phyloP scores from a whole-genome alignment of 1,140 invertebrate genomes.

The Delia radicum region DNA sequence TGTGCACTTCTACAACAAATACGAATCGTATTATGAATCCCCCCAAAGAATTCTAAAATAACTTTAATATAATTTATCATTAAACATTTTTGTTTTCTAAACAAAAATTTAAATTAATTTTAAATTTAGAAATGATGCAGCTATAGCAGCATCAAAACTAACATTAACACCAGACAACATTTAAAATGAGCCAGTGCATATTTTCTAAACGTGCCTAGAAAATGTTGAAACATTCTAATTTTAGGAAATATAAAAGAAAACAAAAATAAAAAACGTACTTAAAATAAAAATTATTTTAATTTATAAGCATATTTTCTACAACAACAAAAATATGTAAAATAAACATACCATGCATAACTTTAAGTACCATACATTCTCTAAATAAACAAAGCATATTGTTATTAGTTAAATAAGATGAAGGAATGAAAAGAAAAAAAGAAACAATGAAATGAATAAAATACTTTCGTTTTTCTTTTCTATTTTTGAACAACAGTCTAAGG shows the following conservation, averaged over 20 bases:
- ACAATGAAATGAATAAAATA: neutral
- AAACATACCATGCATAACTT: neutral
- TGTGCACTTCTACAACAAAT: too few relatives aligned
- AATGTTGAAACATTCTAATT: too few relatives aligned
- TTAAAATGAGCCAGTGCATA: neutral
- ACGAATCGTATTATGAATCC: too few relatives aligned
- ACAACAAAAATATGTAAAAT: neutral
- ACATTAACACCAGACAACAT: too few relatives aligned
- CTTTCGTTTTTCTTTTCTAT: neutral
- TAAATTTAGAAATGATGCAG: neutral
- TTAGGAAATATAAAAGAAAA: neutral
- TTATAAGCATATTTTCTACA: slow-evolving; percentile 5
- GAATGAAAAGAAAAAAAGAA: neutral
- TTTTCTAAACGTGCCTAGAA: neutral
- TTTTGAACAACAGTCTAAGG: neutral
- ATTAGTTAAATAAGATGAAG: neutral
- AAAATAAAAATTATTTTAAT: slow-evolving; percentile 18
- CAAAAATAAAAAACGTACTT: neutral
- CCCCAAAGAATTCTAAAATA: neutral
- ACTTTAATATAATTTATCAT: neutral
- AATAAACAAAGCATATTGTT: neutral
- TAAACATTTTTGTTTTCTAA: neutral
- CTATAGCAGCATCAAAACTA: neutral
- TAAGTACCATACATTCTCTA: neutral
- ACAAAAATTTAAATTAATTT: neutral